Evolutionary conservation across 2,797 vertebrate species (phyloP).

Genomic region (Gephyroberyx darwinii): DNA sequence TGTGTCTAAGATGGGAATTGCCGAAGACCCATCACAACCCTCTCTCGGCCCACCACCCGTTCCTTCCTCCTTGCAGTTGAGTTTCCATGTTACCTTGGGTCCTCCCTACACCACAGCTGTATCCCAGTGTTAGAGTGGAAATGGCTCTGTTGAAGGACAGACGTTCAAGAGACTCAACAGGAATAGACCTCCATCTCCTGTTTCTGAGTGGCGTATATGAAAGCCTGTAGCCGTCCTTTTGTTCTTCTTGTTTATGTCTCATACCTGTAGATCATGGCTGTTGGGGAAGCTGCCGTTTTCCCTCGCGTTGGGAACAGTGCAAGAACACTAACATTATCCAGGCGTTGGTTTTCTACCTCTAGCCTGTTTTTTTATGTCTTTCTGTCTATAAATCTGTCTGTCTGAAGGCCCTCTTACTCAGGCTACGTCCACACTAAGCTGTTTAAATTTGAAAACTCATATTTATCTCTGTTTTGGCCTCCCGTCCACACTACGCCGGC

Average conservation of each 20-base stretch:
- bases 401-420: conserved; percentile 2
- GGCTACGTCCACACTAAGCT: too few species aligned
- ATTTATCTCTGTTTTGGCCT: too few species aligned
- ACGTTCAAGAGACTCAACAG: conserved; percentile 12
- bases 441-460: too few species aligned
- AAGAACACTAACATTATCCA: conserved; percentile 40
- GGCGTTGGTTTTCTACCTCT: conserved; percentile 11
- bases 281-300: conserved; percentile 19
- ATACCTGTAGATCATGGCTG: conserved; percentile 44
- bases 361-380: conserved; percentile 14
- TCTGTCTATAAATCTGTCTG: not conserved
- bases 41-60: not conserved
- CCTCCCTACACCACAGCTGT: not conserved
- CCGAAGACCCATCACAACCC: not conserved
- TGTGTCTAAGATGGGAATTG: conserved; percentile 15
- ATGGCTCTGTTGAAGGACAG: conserved; percentile 9
- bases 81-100: not conserved
- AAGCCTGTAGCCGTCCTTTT: conserved; percentile 21
- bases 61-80: not conserved
- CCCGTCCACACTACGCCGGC: too few species aligned
- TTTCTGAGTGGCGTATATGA: conserved; percentile 22
- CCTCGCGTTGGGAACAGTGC: conserved; percentile 31
- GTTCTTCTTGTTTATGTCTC: conserved; percentile 39
- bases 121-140: not conserved
- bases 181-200: conserved; percentile 32